Conservation (phyloP, 2,113 vertebrate species). For the Chaetodon trifascialis region DNA sequence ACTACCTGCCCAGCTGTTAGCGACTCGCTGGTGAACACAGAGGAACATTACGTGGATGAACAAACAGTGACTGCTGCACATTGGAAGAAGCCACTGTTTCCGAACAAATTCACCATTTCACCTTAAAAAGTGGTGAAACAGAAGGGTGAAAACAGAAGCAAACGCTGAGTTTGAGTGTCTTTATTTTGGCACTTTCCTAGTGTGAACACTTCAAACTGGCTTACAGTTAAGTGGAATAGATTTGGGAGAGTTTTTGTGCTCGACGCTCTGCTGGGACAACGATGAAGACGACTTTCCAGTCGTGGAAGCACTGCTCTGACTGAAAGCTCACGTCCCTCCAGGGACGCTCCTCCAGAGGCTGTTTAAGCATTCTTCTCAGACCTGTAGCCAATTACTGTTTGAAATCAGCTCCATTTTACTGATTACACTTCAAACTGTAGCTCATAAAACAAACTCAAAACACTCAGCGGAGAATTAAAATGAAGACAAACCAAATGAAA, state of each 20-base stretch:
- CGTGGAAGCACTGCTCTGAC: background rate
- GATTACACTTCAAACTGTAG: slow-evolving; percentile 12
- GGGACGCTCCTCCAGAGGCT: background rate
- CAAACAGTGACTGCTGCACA: too few species aligned
- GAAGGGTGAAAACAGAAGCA: too few species aligned
- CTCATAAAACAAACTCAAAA: background rate
- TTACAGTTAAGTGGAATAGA: background rate
- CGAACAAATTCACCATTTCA: too few species aligned
- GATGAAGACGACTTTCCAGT: background rate
- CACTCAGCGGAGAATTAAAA: background rate
- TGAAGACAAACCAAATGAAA: background rate
- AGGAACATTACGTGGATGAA: too few species aligned
- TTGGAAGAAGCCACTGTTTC: too few species aligned
- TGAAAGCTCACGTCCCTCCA: background rate
- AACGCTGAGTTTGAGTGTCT: background rate
- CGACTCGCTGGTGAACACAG: too few species aligned
- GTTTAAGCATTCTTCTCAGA: slow-evolving; percentile 18
- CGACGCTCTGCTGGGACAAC: background rate
- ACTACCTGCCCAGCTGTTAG: too few species aligned
- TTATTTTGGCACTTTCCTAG: background rate
- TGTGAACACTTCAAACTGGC: background rate
- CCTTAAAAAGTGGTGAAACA: too few species aligned
- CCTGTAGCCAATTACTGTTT: slow-evolving; percentile 4
- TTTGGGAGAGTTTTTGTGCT: background rate
- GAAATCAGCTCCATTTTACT: slow-evolving; percentile 14